These are phyloP conservation scores for Megalops cyprinoides DNA, from an alignment of 2,797 vertebrate genomes.

Conservation along the genomic window DNA sequence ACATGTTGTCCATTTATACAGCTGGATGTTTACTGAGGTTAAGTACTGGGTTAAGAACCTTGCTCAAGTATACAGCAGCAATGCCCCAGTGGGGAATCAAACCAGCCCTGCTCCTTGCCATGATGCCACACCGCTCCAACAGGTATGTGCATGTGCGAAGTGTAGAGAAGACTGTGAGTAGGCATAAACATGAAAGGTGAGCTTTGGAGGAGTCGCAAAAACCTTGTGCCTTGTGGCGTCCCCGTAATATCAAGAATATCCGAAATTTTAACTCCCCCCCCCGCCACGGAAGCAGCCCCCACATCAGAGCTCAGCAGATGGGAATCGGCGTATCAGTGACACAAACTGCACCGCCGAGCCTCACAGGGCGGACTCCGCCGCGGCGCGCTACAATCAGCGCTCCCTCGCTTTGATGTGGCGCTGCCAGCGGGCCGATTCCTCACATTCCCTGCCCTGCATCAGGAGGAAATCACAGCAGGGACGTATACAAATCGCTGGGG, in stretches of 20 bases:
- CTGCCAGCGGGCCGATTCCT: not conserved
- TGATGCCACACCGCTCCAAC: too few species aligned
- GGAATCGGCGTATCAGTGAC: not conserved
- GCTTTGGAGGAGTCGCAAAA: not conserved
- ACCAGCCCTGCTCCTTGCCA: too few species aligned
- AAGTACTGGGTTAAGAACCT: too few species aligned
- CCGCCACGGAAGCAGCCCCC: not conserved
- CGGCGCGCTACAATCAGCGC: not conserved
- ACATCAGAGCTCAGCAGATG: not conserved
- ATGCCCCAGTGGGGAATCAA: too few species aligned
- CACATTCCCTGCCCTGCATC: not conserved
- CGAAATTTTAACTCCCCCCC: too few species aligned
- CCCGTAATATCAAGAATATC: not conserved
- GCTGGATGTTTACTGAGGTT: too few species aligned
- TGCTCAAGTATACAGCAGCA: too few species aligned
- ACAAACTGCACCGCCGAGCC: not conserved
- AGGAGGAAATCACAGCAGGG: conserved; percentile 12
- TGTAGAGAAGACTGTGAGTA: not conserved
- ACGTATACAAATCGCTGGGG: not conserved
- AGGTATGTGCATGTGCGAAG: too few species aligned
- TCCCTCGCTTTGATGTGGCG: not conserved
- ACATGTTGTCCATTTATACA: too few species aligned
- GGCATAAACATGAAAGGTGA: not conserved
- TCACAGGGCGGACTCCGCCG: not conserved
- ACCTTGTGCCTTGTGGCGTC: too few species aligned